Evolutionary conservation across 2,888 invertebrate genomes (phyloP).

Genomic region (Heliconius ethilla): DNA sequence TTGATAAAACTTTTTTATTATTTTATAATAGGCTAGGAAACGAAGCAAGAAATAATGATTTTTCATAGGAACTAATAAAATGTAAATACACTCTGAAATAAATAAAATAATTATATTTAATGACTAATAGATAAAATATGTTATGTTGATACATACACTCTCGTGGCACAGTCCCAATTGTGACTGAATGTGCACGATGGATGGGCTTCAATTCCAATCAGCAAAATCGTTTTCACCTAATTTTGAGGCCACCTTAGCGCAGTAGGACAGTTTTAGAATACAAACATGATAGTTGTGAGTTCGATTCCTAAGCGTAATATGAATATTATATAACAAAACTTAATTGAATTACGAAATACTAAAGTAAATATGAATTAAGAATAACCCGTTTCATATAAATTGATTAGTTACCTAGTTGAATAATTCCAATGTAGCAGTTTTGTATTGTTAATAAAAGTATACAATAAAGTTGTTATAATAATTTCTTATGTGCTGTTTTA

Average conservation of each 20-base stretch:
- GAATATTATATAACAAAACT: neutral
- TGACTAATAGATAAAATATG: neutral
- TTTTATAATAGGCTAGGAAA: too few species aligned
- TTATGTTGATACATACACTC: neutral
- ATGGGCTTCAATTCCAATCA: neutral
- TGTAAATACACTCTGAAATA: neutral
- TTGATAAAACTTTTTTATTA: too few species aligned
- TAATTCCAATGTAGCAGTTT: slow-evolving; percentile 27
- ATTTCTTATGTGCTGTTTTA: slow-evolving; percentile 42
- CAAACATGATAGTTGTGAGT: neutral
- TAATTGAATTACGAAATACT: neutral
- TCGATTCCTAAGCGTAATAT: neutral
- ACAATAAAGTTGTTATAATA: slow-evolving; percentile 42
- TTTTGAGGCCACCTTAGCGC: neutral
- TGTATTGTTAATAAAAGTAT: slow-evolving; percentile 41
- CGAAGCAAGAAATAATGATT: neutral
- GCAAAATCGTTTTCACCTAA: neutral
- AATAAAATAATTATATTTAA: neutral
- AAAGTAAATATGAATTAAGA: slow-evolving; percentile 16
- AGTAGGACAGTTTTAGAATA: neutral
- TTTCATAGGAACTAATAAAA: neutral
- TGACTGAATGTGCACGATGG: neutral
- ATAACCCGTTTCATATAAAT: slow-evolving; percentile 24
- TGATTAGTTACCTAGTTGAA: slow-evolving; percentile 40
- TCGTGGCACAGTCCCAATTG: neutral